Evolutionary conservation across 2,797 vertebrate species (phyloP).

Genomic region (Psittacula derbiana): DNA sequence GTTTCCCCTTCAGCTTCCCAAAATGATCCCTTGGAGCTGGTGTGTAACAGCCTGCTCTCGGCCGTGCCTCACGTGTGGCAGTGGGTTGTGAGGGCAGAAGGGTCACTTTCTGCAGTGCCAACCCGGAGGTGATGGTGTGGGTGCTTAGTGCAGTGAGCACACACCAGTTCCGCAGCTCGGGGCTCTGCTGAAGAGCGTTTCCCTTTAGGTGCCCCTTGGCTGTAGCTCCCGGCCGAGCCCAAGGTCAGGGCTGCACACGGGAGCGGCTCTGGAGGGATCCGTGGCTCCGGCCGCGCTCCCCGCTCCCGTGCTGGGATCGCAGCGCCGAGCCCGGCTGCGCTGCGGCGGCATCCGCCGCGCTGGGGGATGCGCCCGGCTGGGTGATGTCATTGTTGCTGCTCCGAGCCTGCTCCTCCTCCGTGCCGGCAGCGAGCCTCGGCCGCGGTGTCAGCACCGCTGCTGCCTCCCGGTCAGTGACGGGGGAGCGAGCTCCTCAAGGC

Average conservation of each 20-base stretch:
- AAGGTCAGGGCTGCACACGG: neutral
- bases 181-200: neutral
- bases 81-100: neutral
- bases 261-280: neutral
- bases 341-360: neutral
- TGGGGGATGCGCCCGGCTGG: slow-evolving; percentile 24
- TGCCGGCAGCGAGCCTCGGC: neutral
- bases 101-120: neutral
- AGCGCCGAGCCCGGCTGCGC: neutral
- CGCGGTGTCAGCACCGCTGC: neutral
- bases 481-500: neutral
- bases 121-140: accelerated
- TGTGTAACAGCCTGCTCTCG: neutral
- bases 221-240: neutral
- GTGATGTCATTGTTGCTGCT: slow-evolving; percentile 69
- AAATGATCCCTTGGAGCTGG: neutral
- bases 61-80: neutral
- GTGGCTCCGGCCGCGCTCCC: neutral
- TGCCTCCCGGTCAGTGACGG: neutral
- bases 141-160: neutral
- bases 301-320: neutral
- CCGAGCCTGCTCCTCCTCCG: neutral
- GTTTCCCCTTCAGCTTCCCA: slow-evolving; percentile 13
- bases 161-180: neutral
- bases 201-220: neutral